phyloP scores from a whole-genome alignment of 2,797 vertebrate species.

The Squalus acanthias region DNA sequence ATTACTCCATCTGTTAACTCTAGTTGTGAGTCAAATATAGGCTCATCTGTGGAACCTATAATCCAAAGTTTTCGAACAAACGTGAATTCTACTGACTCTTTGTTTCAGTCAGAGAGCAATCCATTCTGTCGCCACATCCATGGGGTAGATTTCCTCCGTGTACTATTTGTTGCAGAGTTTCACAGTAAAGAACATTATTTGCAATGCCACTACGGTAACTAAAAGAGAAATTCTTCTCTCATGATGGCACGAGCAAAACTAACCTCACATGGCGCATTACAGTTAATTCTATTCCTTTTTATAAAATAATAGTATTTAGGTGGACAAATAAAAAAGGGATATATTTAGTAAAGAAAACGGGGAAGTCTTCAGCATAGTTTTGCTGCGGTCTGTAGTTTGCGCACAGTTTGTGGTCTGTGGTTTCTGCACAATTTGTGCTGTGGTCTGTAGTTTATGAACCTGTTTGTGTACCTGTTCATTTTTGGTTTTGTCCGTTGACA shows the following conservation, averaged over 20 bases:
- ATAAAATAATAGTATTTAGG: too few relatives aligned
- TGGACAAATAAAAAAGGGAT: too few relatives aligned
- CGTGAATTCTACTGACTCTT: background rate
- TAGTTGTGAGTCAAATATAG: background rate
- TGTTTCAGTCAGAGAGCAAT: background rate
- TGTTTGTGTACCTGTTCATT: too few relatives aligned
- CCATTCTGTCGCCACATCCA: background rate
- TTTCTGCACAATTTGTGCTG: too few relatives aligned
- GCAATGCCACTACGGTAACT: background rate
- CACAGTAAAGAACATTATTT: background rate
- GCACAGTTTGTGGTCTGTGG: too few relatives aligned
- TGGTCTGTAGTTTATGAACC: too few relatives aligned
- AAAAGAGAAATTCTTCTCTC: background rate
- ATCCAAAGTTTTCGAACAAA: background rate
- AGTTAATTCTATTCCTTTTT: too few relatives aligned
- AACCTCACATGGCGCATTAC: too few relatives aligned
- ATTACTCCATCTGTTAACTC: background rate
- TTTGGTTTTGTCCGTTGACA: too few relatives aligned
- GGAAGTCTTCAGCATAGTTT: background rate
- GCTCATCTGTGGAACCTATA: background rate
- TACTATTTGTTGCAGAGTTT: background rate
- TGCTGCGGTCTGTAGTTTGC: too few relatives aligned
- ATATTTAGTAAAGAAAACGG: background rate
- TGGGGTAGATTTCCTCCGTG: background rate
- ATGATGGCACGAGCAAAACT: too few relatives aligned